Conservation (phyloP, 2,888 invertebrate species). For the Chymomyza caudatula region DNA sequence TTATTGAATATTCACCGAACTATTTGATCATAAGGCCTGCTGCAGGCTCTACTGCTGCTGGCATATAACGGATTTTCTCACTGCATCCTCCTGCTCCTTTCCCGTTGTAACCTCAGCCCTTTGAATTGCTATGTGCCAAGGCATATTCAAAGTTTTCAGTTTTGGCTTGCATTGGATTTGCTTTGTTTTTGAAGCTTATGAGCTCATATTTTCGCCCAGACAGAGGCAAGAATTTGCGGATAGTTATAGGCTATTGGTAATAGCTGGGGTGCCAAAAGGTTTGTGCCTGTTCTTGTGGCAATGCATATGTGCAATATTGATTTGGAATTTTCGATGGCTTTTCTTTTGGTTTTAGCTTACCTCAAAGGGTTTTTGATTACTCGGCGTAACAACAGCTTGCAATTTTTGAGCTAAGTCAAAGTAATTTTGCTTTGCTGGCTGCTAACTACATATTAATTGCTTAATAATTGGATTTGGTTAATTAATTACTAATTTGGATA, state of each 20-base stretch:
- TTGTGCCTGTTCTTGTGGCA: not conserved
- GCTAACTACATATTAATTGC: not conserved
- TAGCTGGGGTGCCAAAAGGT: not conserved
- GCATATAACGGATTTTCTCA: not conserved
- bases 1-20: slow-evolving; percentile 34
- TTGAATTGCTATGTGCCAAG: slow-evolving; percentile 4
- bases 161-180: not conserved
- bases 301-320: not conserved
- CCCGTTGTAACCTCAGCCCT: not conserved
- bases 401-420: not conserved
- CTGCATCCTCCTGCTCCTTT: not conserved
- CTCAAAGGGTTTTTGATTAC: not conserved
- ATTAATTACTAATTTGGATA: not conserved
- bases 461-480: not conserved
- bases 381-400: not conserved
- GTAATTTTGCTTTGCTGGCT: not conserved
- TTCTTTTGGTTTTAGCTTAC: not conserved
- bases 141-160: not conserved
- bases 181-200: slow-evolving; percentile 7
- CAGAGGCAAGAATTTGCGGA: not conserved
- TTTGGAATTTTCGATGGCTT: not conserved
- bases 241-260: not conserved
- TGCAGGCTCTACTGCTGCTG: not conserved
- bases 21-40: slow-evolving; percentile 20
- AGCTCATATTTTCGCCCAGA: not conserved